Evolutionary conservation across 2,797 vertebrate species (phyloP).

Genomic region (Neosalanx taihuensis): DNA sequence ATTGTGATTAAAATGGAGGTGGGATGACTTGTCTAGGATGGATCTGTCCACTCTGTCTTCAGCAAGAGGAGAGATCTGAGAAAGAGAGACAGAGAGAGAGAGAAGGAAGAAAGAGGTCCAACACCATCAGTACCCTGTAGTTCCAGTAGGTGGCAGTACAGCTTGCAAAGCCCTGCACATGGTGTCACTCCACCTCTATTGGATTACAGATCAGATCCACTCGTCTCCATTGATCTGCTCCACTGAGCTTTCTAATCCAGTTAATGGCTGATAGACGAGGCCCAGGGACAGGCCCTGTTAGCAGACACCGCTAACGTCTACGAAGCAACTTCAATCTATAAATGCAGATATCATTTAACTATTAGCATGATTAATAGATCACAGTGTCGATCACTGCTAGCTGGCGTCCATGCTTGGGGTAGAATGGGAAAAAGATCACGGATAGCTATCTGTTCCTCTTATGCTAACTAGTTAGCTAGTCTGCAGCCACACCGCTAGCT

Average conservation of each 20-base stretch:
- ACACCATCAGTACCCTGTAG: neutral
- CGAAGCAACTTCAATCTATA: no score
- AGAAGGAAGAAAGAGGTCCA: neutral
- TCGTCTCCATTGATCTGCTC: neutral
- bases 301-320: no score
- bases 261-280: neutral
- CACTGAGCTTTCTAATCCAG: neutral
- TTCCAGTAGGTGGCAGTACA: neutral
- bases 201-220: neutral
- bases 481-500: no score
- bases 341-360: no score
- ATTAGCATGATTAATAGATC: no score
- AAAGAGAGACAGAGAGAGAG: conserved; percentile 29
- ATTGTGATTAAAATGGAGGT: conserved; percentile 58
- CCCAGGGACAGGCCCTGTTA: no score
- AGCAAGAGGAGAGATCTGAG: conserved; percentile 40
- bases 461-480: no score
- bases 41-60: conserved; percentile 54
- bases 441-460: no score
- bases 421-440: no score
- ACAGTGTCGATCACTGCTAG: no score
- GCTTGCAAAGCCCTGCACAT: neutral
- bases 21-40: conserved; percentile 42
- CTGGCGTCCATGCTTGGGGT: no score
- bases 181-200: neutral